Percentiles rank a stretch among this genome's conserved stretches.
phyloP scores from a whole-genome alignment of 1,140 invertebrate genomes.

The Eurosta solidaginis region DNA sequence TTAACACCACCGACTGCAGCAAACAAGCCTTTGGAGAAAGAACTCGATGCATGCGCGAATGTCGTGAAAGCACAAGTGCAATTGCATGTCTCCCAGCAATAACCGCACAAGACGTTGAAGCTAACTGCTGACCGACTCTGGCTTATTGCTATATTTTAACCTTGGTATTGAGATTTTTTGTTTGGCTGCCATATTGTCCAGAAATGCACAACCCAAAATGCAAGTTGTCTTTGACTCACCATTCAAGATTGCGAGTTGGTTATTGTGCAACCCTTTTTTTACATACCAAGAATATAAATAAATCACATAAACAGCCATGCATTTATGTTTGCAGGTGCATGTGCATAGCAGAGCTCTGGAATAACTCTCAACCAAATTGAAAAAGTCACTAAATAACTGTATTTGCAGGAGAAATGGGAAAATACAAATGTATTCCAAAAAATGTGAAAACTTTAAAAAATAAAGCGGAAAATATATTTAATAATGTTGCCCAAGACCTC shows the following conservation, averaged over 20 bases:
- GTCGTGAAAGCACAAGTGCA: not conserved
- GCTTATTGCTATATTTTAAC: too few relatives aligned
- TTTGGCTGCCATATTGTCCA: too few relatives aligned
- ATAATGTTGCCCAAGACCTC: too few relatives aligned
- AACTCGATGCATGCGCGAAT: not conserved
- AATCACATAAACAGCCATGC: not conserved
- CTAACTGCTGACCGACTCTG: too few relatives aligned
- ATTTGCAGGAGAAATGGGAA: too few relatives aligned
- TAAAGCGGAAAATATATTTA: too few relatives aligned
- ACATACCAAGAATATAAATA: not conserved
- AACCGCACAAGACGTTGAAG: not conserved
- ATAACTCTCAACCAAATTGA: too few relatives aligned
- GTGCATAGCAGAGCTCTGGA: too few relatives aligned
- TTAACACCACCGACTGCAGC: slow-evolving; percentile 8
- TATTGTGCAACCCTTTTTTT: not conserved
- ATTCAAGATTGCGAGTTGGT: not conserved
- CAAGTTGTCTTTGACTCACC: not conserved
- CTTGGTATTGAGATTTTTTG: too few relatives aligned
- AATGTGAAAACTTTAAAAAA: too few relatives aligned
- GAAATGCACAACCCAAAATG: slow-evolving; percentile 12
- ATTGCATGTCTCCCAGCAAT: not conserved
- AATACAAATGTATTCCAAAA: too few relatives aligned
- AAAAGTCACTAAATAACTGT: too few relatives aligned
- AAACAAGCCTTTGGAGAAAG: not conserved
- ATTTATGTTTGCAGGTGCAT: not conserved